Evolutionary conservation across 2,113 vertebrate species (phyloP).

Genomic region (Empidonax alnorum): DNA sequence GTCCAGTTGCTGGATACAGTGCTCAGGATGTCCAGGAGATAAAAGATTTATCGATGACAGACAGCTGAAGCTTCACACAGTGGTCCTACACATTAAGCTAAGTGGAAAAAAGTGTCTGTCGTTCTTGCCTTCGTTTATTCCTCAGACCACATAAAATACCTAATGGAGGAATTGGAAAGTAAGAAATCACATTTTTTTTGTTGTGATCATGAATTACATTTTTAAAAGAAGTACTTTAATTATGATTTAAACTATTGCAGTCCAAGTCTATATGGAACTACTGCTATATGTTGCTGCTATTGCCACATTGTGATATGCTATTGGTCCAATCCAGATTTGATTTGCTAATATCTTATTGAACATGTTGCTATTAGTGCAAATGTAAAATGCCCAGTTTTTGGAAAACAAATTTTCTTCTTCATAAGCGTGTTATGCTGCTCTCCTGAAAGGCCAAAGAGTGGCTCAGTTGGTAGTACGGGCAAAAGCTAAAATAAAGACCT

Average conservation of each 20-base stretch:
- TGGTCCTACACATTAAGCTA: neutral
- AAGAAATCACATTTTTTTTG: neutral
- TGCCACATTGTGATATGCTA: neutral
- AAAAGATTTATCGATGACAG: neutral
- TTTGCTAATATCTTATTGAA: neutral
- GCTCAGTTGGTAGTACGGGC: neutral
- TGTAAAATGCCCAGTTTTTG: neutral
- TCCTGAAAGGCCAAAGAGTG: neutral
- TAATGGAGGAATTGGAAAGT: neutral
- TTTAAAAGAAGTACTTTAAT: neutral
- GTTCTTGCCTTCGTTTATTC: neutral
- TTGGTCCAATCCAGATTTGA: neutral
- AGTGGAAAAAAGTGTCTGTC: neutral
- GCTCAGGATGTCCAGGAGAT: neutral
- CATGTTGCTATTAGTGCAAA: neutral
- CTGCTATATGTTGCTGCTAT: neutral
- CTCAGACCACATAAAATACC: neutral
- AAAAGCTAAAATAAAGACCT: neutral
- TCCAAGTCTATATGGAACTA: neutral
- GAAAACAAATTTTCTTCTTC: neutral
- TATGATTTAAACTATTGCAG: neutral
- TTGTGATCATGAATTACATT: neutral
- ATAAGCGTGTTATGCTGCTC: neutral
- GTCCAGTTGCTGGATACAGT: neutral
- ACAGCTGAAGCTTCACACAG: neutral